These are phyloP conservation scores for Odontophorus gujanensis DNA, from an alignment of 2,113 vertebrate genomes.

Conservation along the genomic window DNA sequence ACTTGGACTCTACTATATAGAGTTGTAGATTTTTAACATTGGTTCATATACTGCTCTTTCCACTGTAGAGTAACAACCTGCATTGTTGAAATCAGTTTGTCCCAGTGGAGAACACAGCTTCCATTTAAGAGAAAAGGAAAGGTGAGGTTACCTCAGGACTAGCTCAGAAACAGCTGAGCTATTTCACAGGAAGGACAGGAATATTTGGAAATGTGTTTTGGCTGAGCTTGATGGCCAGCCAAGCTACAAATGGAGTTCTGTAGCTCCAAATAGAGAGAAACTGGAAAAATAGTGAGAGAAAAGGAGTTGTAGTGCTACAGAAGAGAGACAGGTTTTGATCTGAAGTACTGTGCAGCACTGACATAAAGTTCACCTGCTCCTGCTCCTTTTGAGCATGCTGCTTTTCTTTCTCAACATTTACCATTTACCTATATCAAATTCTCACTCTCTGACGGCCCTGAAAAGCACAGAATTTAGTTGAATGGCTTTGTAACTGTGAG, in stretches of 20 bases:
- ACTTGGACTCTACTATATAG: accelerated
- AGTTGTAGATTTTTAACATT: not conserved
- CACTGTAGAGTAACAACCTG: not conserved
- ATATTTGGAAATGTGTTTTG: not conserved
- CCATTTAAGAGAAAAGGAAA: not conserved
- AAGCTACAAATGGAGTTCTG: not conserved
- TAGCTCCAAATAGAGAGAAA: not conserved
- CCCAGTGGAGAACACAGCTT: not conserved
- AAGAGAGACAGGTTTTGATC: not conserved
- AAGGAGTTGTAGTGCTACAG: not conserved
- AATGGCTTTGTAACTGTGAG: not conserved
- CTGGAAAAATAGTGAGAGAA: not conserved
- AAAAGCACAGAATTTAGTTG: not conserved
- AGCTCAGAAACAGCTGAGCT: not conserved
- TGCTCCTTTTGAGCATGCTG: not conserved
- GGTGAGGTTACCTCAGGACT: not conserved
- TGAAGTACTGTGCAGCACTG: not conserved
- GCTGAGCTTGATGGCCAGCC: not conserved
- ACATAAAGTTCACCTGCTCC: not conserved
- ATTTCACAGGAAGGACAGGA: not conserved
- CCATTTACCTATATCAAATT: not conserved
- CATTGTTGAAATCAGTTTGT: not conserved
- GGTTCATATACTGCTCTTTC: not conserved
- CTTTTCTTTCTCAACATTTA: not conserved
- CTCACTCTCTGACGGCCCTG: not conserved